Evolutionary conservation across 37 sponge, comb jelly and placozoan genomes (phyloP).

Genomic region (Diacarnus erythraeanus): DNA sequence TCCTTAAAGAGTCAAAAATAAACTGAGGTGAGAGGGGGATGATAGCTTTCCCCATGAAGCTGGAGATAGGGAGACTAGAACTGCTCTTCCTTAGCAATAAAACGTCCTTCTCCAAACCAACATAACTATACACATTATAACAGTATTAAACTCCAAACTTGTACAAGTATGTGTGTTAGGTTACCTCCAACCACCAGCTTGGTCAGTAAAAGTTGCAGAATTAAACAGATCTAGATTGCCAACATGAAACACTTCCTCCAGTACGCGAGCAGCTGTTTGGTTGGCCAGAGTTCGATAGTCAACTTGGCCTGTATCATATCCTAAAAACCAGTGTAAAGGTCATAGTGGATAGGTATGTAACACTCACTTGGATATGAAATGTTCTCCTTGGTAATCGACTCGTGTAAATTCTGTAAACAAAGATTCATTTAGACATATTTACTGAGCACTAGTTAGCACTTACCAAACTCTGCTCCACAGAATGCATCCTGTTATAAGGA

Average conservation of each 20-base stretch:
- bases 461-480: too few species aligned
- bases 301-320: conserved; percentile 34
- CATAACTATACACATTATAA: conserved; percentile 8
- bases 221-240: conserved; percentile 41
- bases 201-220: conserved; percentile 39
- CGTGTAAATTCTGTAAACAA: background rate
- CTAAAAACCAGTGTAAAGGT: conserved; percentile 16
- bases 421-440: background rate
- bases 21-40: conserved; percentile 60
- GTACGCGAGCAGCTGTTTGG: conserved; percentile 64
- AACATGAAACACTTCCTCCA: conserved; percentile 78
- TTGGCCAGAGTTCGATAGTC: conserved; percentile 80
- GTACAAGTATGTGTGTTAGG: background rate
- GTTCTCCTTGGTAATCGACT: conserved; percentile 31
- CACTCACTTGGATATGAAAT: conserved; percentile 42
- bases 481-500: too few species aligned
- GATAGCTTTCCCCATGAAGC: conserved; percentile 76
- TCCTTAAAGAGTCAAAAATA: conserved; percentile 60
- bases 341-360: background rate
- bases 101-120: conserved; percentile 60
- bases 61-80: conserved; percentile 9
- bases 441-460: too few species aligned
- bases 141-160: background rate
- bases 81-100: conserved; percentile 60
- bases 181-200: conserved; percentile 70